These are phyloP conservation scores for Cyprinella venusta DNA, from an alignment of 2,797 vertebrate genomes.

Conservation along the genomic window DNA sequence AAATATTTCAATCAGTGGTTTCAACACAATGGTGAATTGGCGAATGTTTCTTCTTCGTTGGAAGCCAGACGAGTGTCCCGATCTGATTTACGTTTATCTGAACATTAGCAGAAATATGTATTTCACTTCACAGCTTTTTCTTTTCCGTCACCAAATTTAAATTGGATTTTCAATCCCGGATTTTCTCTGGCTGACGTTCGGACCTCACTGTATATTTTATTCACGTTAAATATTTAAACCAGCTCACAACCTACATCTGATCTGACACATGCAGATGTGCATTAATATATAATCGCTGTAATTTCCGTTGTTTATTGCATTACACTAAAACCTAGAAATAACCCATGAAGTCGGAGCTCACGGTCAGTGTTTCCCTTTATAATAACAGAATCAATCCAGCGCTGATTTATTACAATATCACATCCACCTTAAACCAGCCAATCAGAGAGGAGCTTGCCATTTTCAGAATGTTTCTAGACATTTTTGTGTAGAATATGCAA, in stretches of 20 bases:
- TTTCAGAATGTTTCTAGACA: neutral
- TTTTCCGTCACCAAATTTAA: neutral
- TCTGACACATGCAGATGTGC: neutral
- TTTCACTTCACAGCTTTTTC: neutral
- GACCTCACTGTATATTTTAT: constrained; percentile 6
- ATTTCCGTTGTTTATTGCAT: neutral
- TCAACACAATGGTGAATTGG: too few relatives aligned
- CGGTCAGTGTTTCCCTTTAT: neutral
- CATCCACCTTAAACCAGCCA: neutral
- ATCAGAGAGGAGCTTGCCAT: neutral
- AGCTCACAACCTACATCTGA: constrained; percentile 5
- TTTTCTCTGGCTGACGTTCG: neutral
- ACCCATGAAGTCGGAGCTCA: neutral
- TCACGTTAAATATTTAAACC: neutral
- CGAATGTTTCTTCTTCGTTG: neutral
- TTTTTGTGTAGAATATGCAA: neutral
- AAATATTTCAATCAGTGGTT: too few relatives aligned
- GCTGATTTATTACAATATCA: neutral
- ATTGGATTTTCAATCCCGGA: neutral
- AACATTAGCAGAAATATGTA: neutral
- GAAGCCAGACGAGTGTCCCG: neutral
- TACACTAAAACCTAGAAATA: neutral
- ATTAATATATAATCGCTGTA: constrained; percentile 3
- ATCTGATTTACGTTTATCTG: neutral
- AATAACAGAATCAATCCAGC: neutral